These are phyloP conservation scores for Adela reaumurella DNA, from an alignment of 2,888 invertebrate species.

Conservation along the genomic window DNA sequence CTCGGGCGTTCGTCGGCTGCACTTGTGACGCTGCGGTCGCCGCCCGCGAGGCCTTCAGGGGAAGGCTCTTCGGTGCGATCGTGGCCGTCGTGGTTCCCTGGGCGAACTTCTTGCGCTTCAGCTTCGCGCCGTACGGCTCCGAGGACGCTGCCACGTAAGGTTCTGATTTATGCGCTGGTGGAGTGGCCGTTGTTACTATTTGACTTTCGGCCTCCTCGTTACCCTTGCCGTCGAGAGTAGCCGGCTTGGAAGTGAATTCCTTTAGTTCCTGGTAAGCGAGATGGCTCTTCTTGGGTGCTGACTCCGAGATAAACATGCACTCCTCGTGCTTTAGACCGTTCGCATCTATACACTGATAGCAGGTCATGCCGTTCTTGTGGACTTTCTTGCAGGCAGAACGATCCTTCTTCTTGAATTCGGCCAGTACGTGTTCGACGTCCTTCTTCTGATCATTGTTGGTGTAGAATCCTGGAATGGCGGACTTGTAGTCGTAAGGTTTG, in stretches of 20 bases:
- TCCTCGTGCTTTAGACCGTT: constrained; percentile 71
- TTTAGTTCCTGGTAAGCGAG: constrained; percentile 65
- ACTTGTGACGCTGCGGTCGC: constrained; percentile 11
- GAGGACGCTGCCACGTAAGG: constrained; percentile 35
- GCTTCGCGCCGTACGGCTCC: constrained; percentile 31
- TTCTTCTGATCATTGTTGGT: constrained; percentile 57
- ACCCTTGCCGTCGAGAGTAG: constrained; percentile 25
- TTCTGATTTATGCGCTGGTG: constrained; percentile 30
- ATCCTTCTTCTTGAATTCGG: constrained; percentile 71
- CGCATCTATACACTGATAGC: constrained; percentile 68
- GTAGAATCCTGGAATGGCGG: constrained; percentile 45
- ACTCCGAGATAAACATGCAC: constrained; percentile 72
- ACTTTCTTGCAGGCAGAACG: constrained; percentile 69
- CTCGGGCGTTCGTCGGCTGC: constrained; percentile 14
- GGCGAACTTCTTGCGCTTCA: constrained; percentile 39
- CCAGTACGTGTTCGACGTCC: constrained; percentile 66
- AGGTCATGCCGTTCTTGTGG: constrained; percentile 71
- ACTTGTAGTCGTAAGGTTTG: constrained; percentile 44
- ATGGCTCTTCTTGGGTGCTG: constrained; percentile 61
- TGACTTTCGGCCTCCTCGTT: constrained; percentile 39
- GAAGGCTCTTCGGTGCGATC: constrained; percentile 17
- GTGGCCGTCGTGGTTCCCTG: constrained; percentile 24
- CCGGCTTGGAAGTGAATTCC: constrained; percentile 52
- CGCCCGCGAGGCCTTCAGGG: constrained; percentile 14
- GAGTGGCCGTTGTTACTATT: constrained; percentile 33